phyloP scores from a whole-genome alignment of 2,888 invertebrate species.

The Acronicta psi region DNA sequence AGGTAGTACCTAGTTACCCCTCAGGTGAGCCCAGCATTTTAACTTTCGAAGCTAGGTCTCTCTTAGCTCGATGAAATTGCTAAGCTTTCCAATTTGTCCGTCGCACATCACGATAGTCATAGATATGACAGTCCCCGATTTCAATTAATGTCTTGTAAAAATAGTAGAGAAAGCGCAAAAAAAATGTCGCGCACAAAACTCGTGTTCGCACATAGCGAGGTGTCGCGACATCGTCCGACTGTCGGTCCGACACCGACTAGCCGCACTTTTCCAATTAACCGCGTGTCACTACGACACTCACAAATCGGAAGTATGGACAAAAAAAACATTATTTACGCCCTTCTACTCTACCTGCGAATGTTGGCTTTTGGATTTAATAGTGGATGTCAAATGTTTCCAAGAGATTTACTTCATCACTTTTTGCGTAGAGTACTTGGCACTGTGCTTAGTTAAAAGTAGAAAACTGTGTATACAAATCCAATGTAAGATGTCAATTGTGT shows the following conservation, averaged over 20 bases:
- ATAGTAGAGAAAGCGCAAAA: conserved; percentile 36
- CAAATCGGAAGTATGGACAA: conserved; percentile 49
- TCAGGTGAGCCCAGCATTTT: too few relatives aligned
- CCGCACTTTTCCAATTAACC: conserved; percentile 71
- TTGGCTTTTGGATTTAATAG: conserved; percentile 6
- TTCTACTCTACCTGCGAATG: not conserved
- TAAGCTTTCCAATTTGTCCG: conserved; percentile 26
- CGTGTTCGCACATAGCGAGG: conserved; percentile 47
- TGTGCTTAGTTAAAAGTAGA: too few relatives aligned
- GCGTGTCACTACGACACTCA: conserved; percentile 67
- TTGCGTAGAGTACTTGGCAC: too few relatives aligned
- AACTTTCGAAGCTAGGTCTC: not conserved
- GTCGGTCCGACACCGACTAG: conserved; percentile 57
- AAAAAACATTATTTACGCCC: conserved; percentile 43
- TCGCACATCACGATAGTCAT: conserved; percentile 27
- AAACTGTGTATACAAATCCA: too few relatives aligned
- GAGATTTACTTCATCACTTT: not conserved
- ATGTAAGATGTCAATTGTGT: too few relatives aligned
- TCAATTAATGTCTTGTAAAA: conserved; percentile 61
- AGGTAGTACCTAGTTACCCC: too few relatives aligned
- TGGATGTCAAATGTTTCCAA: conserved; percentile 2
- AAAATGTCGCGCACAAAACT: conserved; percentile 30
- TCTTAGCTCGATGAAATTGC: conserved; percentile 2
- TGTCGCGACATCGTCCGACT: conserved; percentile 40
- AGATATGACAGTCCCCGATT: conserved; percentile 45